phyloP scores from a whole-genome alignment of 2,113 vertebrate species.

The Campylomormyrus tamandua region DNA sequence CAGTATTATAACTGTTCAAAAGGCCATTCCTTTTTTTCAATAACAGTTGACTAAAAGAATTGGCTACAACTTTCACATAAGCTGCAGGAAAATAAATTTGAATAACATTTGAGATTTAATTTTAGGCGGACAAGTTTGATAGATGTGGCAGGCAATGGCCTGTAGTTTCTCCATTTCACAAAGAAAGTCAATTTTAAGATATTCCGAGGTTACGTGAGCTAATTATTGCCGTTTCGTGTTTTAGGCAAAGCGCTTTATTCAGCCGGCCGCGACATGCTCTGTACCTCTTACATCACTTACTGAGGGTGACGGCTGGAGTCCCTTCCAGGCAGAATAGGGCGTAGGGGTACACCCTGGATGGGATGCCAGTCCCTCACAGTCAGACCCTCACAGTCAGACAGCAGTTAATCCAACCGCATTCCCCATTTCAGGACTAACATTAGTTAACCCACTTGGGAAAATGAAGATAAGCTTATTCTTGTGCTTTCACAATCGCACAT shows the following conservation, averaged over 20 bases:
- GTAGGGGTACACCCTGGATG: neutral
- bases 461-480: neutral
- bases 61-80: neutral
- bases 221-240: neutral
- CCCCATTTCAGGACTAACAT: neutral
- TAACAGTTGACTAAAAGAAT: neutral
- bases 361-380: neutral
- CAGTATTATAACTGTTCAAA: neutral
- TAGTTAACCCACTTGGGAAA: neutral
- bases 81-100: neutral
- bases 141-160: neutral
- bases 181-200: neutral
- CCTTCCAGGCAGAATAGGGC: neutral
- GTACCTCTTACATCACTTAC: neutral
- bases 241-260: neutral
- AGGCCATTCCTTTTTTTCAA: neutral
- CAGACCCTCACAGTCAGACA: neutral
- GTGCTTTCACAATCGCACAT: neutral
- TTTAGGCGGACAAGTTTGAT: neutral
- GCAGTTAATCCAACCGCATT: neutral
- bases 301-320: neutral
- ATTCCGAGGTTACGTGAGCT: neutral
- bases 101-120: neutral
- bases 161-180: neutral
- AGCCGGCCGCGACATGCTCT: neutral